Base-by-base conservation (phyloP, 2,113 vertebrate genomes). In the Datnioides undecimradiatus region DNA sequence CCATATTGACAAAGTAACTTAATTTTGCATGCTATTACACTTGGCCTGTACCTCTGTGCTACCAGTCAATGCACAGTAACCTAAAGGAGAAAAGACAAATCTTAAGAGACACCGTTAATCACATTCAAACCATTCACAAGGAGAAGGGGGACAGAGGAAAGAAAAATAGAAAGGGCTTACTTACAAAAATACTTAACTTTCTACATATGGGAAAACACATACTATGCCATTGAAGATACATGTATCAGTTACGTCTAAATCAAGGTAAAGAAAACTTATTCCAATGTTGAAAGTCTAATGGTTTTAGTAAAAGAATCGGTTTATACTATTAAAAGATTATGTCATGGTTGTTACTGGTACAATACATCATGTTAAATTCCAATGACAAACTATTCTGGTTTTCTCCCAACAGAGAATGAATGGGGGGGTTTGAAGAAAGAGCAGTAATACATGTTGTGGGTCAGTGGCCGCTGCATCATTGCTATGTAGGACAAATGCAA, bases 21-120 rank as follows among this genome's bases (percentile, higher is more conserved):
- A 29, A 57, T 46, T 1, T 41, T 76, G 90, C 92, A 90, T 91
- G 91, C 91, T 93, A 95, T 94, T 80, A 89, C 92, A 95, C 95
- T 94, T 97, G 96, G 97, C 97, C 98, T 99, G 97, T 98, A 99
- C 96, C 98, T 99, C 95, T 98, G 97, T 98, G 97, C 96, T 96
- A 95, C 93, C 96, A 96, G 92, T 96, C 96, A 97, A 95, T 95
- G 93, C 91, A 94, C 90, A 94, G 90, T 91, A 91, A 97, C 98
- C 98, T 99, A 97, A 96, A 97, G 96, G 96, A 97, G 96, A 98
- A 96, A 96, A 96, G 96, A 94, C 97, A 95, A 95, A 98, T 97
- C 98, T 99, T 97, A 96, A 96, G 94, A 98, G 96, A 98, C 95
- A 98, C 95, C 88, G 96, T 99, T 98, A 99, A 99, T 99, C 96